Evolutionary conservation across 1,140 invertebrate species (phyloP).

Genomic region (Calephelis nemesis): DNA sequence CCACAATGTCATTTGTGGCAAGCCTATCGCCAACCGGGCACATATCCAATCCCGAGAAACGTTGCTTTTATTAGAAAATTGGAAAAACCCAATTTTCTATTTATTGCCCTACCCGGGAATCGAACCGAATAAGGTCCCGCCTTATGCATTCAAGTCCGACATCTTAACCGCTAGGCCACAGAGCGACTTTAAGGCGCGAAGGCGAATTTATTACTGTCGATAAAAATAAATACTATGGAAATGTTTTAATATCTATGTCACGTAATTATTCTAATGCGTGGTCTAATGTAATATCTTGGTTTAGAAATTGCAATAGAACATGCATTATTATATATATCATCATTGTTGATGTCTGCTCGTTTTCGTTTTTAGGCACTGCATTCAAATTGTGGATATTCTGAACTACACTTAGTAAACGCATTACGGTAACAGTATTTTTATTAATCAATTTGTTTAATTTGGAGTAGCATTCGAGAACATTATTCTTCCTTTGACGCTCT

Average conservation of each 20-base stretch:
- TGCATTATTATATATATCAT: background rate
- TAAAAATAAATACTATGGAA: background rate
- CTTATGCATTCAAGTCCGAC: too few relatives aligned
- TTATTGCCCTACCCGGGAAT: too few relatives aligned
- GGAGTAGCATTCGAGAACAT: background rate
- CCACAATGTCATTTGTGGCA: too few relatives aligned
- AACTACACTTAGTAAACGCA: slow-evolving; percentile 7
- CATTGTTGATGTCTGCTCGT: slow-evolving; percentile 5
- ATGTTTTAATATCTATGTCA: background rate
- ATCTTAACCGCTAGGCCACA: too few relatives aligned
- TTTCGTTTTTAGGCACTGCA: background rate
- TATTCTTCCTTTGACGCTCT: slow-evolving; percentile 5
- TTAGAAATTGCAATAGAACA: background rate
- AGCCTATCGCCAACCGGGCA: too few relatives aligned
- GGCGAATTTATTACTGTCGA: too few relatives aligned
- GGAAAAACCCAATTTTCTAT: too few relatives aligned
- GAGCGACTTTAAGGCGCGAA: too few relatives aligned
- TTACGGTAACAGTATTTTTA: slow-evolving; percentile 7
- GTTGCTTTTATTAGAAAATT: too few relatives aligned
- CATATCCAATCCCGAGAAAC: too few relatives aligned
- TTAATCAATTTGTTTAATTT: slow-evolving; percentile 3
- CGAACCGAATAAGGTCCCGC: too few relatives aligned
- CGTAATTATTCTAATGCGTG: background rate
- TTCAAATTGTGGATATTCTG: slow-evolving; percentile 11
- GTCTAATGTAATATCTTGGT: slow-evolving; percentile 6